Evolutionary conservation across 1,140 invertebrate species (phyloP).

Genomic region (Varroa destructor): DNA sequence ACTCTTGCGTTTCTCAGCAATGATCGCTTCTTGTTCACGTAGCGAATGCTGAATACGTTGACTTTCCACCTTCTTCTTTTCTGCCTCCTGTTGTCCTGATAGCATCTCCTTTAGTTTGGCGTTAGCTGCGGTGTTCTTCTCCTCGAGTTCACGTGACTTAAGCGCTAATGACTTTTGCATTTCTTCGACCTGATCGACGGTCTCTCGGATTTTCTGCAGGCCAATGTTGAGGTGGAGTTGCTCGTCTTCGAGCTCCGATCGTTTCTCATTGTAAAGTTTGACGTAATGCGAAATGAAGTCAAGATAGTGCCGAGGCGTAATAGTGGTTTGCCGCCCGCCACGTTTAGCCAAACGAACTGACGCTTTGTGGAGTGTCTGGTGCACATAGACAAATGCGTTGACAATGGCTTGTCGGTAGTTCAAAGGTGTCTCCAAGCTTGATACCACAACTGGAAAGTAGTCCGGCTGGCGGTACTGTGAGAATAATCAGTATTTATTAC

Average conservation of each 20-base stretch:
- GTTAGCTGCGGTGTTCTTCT: conserved; percentile 98
- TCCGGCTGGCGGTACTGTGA: conserved; percentile 66
- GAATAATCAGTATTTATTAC: conserved; percentile 27
- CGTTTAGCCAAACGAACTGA: conserved; percentile 75
- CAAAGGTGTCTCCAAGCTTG: conserved; percentile 57
- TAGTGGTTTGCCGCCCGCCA: conserved; percentile 85
- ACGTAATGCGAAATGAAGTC: conserved; percentile 99
- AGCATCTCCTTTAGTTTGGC: conserved; percentile 97
- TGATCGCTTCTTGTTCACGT: conserved; percentile 71
- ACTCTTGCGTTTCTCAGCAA: conserved; percentile 74
- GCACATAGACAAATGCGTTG: conserved; percentile 95
- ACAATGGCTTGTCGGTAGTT: conserved; percentile 76
- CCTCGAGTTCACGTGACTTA: conserved; percentile 87
- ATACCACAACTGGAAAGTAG: conserved; percentile 71
- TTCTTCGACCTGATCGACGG: conserved; percentile 97
- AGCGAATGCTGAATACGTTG: conserved; percentile 90
- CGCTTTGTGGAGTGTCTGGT: conserved; percentile 87
- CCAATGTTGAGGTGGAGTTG: conserved; percentile 97
- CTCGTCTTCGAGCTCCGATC: conserved; percentile 93
- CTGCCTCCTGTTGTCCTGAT: conserved; percentile 97
- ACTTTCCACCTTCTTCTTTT: conserved; percentile 94
- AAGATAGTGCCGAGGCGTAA: conserved; percentile 95
- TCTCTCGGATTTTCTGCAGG: conserved; percentile 95
- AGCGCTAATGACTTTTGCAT: conserved; percentile 96
- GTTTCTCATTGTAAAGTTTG: conserved; percentile 92